Evolutionary conservation across 2,797 vertebrate genomes (phyloP).

Genomic region (Diplodus puntazzo): DNA sequence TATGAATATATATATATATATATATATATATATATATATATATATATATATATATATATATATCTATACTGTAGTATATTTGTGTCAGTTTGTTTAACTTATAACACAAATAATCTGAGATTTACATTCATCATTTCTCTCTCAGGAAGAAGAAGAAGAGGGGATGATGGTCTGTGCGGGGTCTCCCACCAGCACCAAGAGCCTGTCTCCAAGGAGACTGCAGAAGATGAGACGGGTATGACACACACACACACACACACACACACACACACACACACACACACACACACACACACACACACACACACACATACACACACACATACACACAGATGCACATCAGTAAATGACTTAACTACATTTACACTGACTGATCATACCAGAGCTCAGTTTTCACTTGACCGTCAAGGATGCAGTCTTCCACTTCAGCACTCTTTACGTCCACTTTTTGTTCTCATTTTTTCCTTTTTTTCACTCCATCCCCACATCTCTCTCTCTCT

Average conservation of each 20-base stretch:
- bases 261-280: conserved; percentile 26
- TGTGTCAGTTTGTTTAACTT: not conserved
- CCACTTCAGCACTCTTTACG: conserved; percentile 43
- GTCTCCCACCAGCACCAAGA: conserved; percentile 89
- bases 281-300: too few relatives aligned
- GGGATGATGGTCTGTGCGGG: conserved; percentile 82
- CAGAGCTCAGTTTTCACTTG: conserved; percentile 58
- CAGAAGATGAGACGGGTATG: conserved; percentile 85
- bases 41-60: too few relatives aligned
- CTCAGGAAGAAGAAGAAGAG: conserved; percentile 91
- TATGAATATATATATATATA: too few relatives aligned
- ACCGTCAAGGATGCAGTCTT: conserved; percentile 57
- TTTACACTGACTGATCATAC: conserved; percentile 58
- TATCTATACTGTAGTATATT: not conserved
- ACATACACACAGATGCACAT: conserved; percentile 55
- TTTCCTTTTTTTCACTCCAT: conserved; percentile 8
- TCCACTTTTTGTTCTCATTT: conserved; percentile 40
- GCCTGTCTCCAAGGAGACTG: conserved; percentile 88
- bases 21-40: too few relatives aligned
- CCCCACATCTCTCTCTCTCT: conserved; percentile 5
- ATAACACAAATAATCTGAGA: conserved; percentile 11
- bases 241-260: conserved; percentile 29
- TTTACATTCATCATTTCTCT: conserved; percentile 35
- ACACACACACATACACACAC: conserved; percentile 27
- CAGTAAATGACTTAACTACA: conserved; percentile 66